These are phyloP conservation scores for Erythrocercus mccallii DNA, from an alignment of 2,113 vertebrate genomes.

Conservation along the genomic window DNA sequence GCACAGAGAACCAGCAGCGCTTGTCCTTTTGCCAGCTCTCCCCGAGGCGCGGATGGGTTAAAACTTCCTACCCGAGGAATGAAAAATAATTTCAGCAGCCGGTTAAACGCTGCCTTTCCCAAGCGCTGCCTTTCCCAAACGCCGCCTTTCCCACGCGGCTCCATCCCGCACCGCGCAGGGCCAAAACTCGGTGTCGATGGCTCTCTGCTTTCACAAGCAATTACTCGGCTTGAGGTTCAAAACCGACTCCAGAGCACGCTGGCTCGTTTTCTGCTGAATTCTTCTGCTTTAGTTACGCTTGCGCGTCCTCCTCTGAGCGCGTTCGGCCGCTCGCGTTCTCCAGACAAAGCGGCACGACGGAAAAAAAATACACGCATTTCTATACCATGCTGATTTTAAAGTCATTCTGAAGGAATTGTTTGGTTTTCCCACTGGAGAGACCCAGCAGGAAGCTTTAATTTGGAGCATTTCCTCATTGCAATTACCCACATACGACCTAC, in stretches of 20 bases:
- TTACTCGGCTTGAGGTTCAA: not conserved
- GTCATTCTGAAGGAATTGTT: not conserved
- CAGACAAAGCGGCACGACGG: not conserved
- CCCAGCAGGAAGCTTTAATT: not conserved
- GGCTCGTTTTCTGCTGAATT: not conserved
- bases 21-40: not conserved
- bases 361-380: not conserved
- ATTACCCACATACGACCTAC: not conserved
- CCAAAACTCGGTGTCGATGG: not conserved
- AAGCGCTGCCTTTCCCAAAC: not conserved
- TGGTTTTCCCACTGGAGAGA: not conserved
- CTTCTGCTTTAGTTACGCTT: not conserved
- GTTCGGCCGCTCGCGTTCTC: not conserved
- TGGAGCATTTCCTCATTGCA: not conserved
- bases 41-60: not conserved
- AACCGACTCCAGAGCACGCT: not conserved
- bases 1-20: rapidly evolving
- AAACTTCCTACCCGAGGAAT: not conserved
- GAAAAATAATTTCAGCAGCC: not conserved
- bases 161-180: not conserved
- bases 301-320: not conserved
- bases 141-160: not conserved
- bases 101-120: not conserved
- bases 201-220: not conserved
- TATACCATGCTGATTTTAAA: not conserved